Percentiles rank a stretch among this genome's conserved stretches.
These are phyloP conservation scores for Subanguina moxae DNA, from an alignment of 1,140 invertebrate species.

Conservation along the genomic window DNA sequence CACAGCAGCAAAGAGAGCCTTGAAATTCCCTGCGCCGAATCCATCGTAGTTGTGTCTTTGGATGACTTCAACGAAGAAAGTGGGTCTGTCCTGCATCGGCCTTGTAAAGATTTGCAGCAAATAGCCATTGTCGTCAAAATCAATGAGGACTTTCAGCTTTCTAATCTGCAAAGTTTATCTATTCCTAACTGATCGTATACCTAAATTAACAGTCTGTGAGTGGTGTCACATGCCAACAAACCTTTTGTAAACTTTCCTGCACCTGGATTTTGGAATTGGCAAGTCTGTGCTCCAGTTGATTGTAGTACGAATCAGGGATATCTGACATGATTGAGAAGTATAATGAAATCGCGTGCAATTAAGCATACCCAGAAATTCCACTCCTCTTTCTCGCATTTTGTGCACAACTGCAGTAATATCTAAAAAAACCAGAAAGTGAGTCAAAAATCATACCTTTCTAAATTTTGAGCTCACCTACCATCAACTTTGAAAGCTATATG, in stretches of 20 bases:
- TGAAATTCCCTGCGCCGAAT: conserved; percentile 98
- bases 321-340: conserved; percentile 36
- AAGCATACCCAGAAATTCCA: conserved; percentile 72
- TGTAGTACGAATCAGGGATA: conserved; percentile 86
- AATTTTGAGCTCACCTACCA: conserved; percentile 42
- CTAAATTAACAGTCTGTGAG: background rate
- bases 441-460: too few species aligned
- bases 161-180: conserved; percentile 62
- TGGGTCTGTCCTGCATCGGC: conserved; percentile 93
- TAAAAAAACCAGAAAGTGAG: too few species aligned
- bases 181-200: too few species aligned
- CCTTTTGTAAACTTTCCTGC: conserved; percentile 73
- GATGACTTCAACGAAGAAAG: conserved; percentile 92
- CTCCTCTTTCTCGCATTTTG: conserved; percentile 75
- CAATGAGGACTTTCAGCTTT: conserved; percentile 85
- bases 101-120: conserved; percentile 96
- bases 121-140: conserved; percentile 96
- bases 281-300: conserved; percentile 73
- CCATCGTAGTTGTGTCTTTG: conserved; percentile 81
- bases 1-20: conserved; percentile 94
- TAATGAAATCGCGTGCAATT: too few species aligned
- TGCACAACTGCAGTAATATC: conserved; percentile 78
- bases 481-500: conserved; percentile 91
- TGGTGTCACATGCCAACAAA: background rate
- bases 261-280: conserved; percentile 75